phyloP scores from a whole-genome alignment of 2,888 invertebrate species.

The Argyresthia goedartella region DNA sequence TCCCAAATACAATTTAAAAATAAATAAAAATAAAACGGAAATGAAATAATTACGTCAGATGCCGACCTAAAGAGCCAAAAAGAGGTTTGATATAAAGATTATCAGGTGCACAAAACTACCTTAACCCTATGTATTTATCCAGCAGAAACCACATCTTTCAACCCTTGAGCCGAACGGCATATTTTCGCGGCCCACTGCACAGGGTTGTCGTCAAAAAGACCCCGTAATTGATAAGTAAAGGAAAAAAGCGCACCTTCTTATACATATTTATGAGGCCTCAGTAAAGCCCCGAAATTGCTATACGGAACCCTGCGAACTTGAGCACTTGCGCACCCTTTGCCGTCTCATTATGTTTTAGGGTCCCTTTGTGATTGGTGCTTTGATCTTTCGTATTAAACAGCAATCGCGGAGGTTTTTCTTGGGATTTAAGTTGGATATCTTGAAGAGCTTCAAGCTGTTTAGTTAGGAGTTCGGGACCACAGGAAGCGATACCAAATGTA shows the following conservation, averaged over 20 bases:
- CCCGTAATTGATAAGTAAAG: conserved; percentile 71
- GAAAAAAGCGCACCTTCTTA: conserved; percentile 63
- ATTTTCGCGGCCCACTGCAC: conserved; percentile 26
- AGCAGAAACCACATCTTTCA: not conserved
- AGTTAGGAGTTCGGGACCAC: too few relatives aligned
- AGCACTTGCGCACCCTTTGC: conserved; percentile 54
- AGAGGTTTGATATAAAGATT: too few relatives aligned
- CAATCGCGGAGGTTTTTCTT: conserved; percentile 48
- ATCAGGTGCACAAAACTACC: too few relatives aligned
- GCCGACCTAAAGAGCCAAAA: too few relatives aligned
- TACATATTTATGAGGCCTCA: conserved; percentile 62
- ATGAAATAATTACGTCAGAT: too few relatives aligned
- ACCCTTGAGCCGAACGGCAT: conserved; percentile 6
- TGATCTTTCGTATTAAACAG: conserved; percentile 42
- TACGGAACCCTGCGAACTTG: conserved; percentile 60
- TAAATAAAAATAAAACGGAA: too few relatives aligned
- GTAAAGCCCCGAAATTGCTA: conserved; percentile 47
- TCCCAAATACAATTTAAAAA: too few relatives aligned
- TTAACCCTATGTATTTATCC: too few relatives aligned
- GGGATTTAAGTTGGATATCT: conserved; percentile 4
- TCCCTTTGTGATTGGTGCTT: conserved; percentile 60
- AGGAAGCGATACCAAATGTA: too few relatives aligned
- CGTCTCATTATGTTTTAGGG: conserved; percentile 67
- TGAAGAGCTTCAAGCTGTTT: too few relatives aligned
- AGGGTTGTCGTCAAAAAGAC: conserved; percentile 50